Conservation (phyloP, 1,140 invertebrate species). For the Calosoma granatense region DNA sequence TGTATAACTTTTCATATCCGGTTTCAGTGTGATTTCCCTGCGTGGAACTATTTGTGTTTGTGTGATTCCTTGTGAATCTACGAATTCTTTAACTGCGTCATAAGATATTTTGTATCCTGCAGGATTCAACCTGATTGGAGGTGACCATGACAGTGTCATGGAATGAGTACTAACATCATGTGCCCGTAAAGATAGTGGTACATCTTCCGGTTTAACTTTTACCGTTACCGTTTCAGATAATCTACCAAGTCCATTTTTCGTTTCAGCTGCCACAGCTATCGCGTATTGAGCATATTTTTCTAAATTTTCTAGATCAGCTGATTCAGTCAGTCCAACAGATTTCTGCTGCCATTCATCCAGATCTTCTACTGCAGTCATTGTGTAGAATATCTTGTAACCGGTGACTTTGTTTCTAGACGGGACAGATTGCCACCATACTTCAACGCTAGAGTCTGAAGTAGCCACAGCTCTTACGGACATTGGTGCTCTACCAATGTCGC, state of each 20-base stretch:
- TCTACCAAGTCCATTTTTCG: constrained; percentile 58
- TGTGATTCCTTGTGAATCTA: constrained; percentile 86
- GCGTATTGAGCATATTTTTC: constrained; percentile 89
- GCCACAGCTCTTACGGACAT: constrained; percentile 85
- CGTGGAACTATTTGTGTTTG: constrained; percentile 75
- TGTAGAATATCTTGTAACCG: constrained; percentile 90
- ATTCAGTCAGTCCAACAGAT: constrained; percentile 74
- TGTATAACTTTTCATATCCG: constrained; percentile 55
- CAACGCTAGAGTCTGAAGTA: constrained; percentile 82
- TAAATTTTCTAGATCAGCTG: constrained; percentile 80
- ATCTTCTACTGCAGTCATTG: constrained; percentile 85
- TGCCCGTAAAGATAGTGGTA: constrained; percentile 75
- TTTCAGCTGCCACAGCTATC: constrained; percentile 79
- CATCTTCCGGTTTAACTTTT: constrained; percentile 83
- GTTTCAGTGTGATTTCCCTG: constrained; percentile 59
- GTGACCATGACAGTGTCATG: constrained; percentile 85
- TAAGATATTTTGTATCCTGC: constrained; percentile 85
- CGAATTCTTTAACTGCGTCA: constrained; percentile 89
- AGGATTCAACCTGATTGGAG: constrained; percentile 83
- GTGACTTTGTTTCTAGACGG: constrained; percentile 71
- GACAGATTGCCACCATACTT: constrained; percentile 95
- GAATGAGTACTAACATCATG: constrained; percentile 81
- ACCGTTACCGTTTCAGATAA: constrained; percentile 73
- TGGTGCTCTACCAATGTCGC: constrained; percentile 80
- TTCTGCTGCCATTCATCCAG: constrained; percentile 85